Evolutionary conservation across 2,888 invertebrate genomes (phyloP).

Genomic region (Ophion costatus): DNA sequence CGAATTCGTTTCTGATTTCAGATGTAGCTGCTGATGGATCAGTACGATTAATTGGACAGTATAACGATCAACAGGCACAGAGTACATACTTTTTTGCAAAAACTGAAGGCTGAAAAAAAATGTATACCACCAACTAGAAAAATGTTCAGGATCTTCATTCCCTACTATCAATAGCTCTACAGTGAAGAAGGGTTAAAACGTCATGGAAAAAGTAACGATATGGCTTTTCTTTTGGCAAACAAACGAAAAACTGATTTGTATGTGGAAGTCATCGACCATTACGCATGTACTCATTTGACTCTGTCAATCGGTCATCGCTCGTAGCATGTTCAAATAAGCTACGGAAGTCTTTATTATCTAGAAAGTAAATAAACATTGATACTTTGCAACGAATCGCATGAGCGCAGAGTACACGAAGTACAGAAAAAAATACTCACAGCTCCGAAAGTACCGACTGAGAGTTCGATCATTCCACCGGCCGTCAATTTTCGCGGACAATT

Average conservation of each 20-base stretch:
- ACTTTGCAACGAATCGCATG: background rate
- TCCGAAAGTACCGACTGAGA: background rate
- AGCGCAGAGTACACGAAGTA: background rate
- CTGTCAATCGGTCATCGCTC: background rate
- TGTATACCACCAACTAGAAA: background rate
- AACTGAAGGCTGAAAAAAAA: background rate
- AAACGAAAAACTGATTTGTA: background rate
- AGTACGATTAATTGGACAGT: background rate
- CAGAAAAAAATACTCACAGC: background rate
- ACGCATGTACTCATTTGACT: background rate
- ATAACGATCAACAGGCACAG: background rate
- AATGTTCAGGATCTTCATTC: background rate
- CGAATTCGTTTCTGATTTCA: slow-evolving; percentile 9
- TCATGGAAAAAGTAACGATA: background rate
- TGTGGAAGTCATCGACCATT: background rate
- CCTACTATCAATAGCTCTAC: background rate
- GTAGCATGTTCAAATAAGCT: background rate
- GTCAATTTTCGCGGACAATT: background rate
- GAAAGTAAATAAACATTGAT: background rate
- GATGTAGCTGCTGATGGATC: background rate
- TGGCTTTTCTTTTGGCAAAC: background rate
- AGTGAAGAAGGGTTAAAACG: background rate
- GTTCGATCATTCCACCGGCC: background rate
- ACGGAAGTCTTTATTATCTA: background rate
- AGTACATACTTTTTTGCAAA: background rate